Evolutionary conservation across 2,797 vertebrate species (phyloP).

Genomic region (Psittacula derbiana): DNA sequence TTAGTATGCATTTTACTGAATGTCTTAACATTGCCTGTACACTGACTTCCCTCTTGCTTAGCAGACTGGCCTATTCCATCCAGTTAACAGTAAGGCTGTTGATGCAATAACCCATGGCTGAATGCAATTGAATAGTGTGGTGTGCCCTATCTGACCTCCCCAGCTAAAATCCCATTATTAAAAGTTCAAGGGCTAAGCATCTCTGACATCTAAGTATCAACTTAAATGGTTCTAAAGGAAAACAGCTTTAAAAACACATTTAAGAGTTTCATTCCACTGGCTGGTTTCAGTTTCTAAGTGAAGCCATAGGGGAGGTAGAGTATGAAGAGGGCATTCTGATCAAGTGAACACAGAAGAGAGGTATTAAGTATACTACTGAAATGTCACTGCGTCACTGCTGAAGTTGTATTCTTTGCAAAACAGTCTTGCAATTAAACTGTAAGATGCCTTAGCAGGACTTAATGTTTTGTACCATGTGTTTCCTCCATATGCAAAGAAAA

Average conservation of each 20-base stretch:
- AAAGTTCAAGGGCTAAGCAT: background rate
- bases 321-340: background rate
- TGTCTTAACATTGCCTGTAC: background rate
- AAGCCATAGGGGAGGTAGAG: background rate
- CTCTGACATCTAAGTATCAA: background rate
- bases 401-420: background rate
- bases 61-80: background rate
- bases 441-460: background rate
- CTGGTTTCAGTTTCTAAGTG: background rate
- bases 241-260: background rate
- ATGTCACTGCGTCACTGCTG: accelerated
- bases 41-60: background rate
- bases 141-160: background rate
- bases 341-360: background rate
- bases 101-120: background rate
- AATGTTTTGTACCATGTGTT: background rate
- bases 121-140: background rate
- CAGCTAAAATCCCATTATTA: background rate
- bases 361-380: background rate
- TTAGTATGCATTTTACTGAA: background rate
- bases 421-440: background rate
- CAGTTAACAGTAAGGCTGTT: background rate
- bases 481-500: background rate
- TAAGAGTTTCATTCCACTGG: background rate
- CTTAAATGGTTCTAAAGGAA: background rate